Evolutionary conservation across 2,797 vertebrate species (phyloP), one percentile per base, ranked within the genome.

Genomic region (Acanthopagrus latus): DNA sequence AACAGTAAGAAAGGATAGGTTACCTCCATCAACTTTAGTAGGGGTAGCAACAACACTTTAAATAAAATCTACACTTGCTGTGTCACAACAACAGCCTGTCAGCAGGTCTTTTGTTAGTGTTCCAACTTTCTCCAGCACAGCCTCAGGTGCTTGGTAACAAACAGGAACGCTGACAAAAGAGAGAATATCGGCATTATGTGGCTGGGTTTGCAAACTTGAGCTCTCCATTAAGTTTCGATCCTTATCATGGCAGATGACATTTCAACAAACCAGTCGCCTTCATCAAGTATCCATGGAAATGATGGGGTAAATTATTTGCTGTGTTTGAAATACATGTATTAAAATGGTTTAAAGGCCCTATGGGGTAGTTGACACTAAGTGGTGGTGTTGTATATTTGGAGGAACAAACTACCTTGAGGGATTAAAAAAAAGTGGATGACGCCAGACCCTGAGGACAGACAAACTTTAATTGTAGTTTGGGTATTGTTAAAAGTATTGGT

Each of bases 91-190:
- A 10, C 57, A 74, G 62, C 33, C 51, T 56, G 50, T 72, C 56
- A 56, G 71, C 60, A 59, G 44, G 41, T 76, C 68, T 50, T 59
- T 8, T 59, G 52, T 59, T 60, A 68, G 12, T 50, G 48, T 64
- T 71, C 29, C 57, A 48, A 71, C 11, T 20, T 47, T 38, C 63
- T 54, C 55, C 57, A 60, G 29, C 21, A n/a, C 38, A 18, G 70
- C 25, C 25, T 52, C 33, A 48, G 57, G 54, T 47, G 57, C 64
- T 17, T 56, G n/a, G 6, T 41, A 59, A 51, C 18, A 64, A 44
- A 59, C 23, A 12, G 21, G 20, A 64, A 7, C 29, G 55, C 8
- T 38, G 38, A 38, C 38, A 55, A 55, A 3, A 25, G 23, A 27
- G 52, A 71, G 13, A 33, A 41, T 3, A 14, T 27, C 0, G 0